Base-by-base conservation (phyloP, 2,888 invertebrate genomes). In the Pterobdella sp. region DNA sequence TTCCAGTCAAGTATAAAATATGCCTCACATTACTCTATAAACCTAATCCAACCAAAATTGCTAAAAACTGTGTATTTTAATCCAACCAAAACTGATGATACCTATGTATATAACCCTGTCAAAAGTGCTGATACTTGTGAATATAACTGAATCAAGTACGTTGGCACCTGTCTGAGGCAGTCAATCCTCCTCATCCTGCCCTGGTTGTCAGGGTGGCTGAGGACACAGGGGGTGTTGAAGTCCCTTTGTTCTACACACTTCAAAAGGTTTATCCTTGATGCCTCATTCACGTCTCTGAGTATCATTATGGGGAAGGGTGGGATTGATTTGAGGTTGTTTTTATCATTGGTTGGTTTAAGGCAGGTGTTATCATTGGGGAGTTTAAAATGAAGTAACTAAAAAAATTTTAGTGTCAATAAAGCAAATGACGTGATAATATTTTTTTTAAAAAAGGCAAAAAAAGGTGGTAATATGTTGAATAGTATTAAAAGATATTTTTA, bases 181-280 rank as follows among this genome's bases (percentile, higher is more conserved):
- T 71, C 71, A 10, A 71, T 71, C 36, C 71, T 71, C 63, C 71
- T 71, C 71, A 71, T 71, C 60, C 52, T 71, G n/a, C 71, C 71
- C 34, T 71, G 71, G n/a, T 71, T 32, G 60, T 71, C 71, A 1
- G 71, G 52, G 7, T 71, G 71, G 18, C 63, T 60, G n/a, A 26
- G 60, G 7, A 71, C 36, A n/a, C 71, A 71, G 3, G 36, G n/a
- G 1, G 36, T 26, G 34, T 34, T 29, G 0, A 29, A 26, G 32
- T 63, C 34, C 63, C 34, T 36, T 22, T 18, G 26, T 4, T 18
- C 2, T 7, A 71, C 56, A 60, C 71, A 71, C 36, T 37, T 56
- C 35, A 60, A 35, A 3, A 71, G 26, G 32, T 71, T 36, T 18
- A 22, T 56, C 31, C 63, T 60, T 1, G 22, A 31, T 3, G 32